Evolutionary conservation across 2,113 vertebrate genomes (phyloP), one percentile per base, ranked within the genome.

Genomic region (Dicrurus megarhynchus): DNA sequence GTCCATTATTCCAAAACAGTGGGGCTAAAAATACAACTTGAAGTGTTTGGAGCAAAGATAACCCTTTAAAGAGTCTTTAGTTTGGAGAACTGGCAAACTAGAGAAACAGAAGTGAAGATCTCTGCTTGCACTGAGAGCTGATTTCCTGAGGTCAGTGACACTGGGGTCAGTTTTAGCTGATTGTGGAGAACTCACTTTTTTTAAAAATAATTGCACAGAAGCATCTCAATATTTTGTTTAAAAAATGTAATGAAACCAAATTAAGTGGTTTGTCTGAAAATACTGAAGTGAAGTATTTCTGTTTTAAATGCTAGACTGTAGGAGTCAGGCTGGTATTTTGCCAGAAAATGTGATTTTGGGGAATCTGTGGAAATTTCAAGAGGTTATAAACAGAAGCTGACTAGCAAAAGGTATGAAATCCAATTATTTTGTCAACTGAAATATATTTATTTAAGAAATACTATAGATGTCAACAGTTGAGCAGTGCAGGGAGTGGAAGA

Each of bases 341-440:
- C 47, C 90, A 89, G 64, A 71, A 92, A 91, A 74, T 70, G 39
- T 75, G 64, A 86, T 85, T 91, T 96, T 15, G 26, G 79, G 56
- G 79, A 90, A 93, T 90, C 44, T 83, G 35, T 85, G 71, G 68
- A 88, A 90, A 84, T 94, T 89, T 92, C 44, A 84, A 59, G 56
- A 52, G 13, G 20, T 32, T 77, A 35, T 91, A 64, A 93, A 90
- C 16, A 86, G 71, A 92, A 90, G 6, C 33, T 88, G 30, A 53
- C 59, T 84, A 21, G 56, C 14, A 86, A 80, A 85, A 95, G 13
- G 33, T 41, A 69, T 61, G 37, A 65, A 89, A 94, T 92, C 16
- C 22, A 53, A 33, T 47, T n/a, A n/a, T 70, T 94, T 81, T 84
- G 7, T 71, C 33, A 91, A 47, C 41, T 87, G 44, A 89, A 95